These are phyloP conservation scores for Nicator chloris DNA, from an alignment of 2,113 vertebrate genomes.

Conservation along the genomic window DNA sequence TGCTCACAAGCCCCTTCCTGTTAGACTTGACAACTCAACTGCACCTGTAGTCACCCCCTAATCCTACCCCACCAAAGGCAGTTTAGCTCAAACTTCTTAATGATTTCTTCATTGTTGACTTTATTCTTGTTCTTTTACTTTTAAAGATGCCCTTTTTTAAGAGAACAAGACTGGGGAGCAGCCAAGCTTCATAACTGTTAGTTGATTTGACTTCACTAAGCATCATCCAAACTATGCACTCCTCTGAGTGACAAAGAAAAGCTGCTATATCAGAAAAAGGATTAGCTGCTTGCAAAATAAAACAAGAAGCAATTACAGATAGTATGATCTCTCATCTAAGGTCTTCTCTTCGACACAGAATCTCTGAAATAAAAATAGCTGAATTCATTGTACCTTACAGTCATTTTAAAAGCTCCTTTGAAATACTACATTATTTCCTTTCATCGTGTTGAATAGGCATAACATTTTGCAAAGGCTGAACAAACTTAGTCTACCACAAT, in stretches of 20 bases:
- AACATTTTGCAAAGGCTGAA: neutral
- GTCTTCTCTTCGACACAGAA: neutral
- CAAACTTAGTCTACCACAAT: neutral
- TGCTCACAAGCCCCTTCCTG: neutral
- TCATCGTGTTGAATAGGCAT: neutral
- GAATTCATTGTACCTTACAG: neutral
- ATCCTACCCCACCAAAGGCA: neutral
- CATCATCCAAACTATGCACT: neutral
- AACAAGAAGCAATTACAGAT: neutral
- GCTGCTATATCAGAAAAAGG: neutral
- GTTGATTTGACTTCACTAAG: neutral
- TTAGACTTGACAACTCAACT: neutral
- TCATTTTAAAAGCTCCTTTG: neutral
- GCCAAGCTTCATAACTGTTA: neutral
- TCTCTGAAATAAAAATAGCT: neutral
- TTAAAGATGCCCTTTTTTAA: neutral
- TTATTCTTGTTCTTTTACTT: neutral
- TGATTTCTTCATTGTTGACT: neutral
- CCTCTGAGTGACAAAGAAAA: neutral
- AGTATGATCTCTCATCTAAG: neutral
- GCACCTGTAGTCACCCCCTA: neutral
- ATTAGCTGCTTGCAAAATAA: neutral
- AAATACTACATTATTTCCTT: neutral
- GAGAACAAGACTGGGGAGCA: neutral
- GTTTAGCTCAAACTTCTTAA: neutral